These are phyloP conservation scores for Leptarthrus brevirostris DNA, from an alignment of 2,888 invertebrate genomes.

Conservation along the genomic window DNA sequence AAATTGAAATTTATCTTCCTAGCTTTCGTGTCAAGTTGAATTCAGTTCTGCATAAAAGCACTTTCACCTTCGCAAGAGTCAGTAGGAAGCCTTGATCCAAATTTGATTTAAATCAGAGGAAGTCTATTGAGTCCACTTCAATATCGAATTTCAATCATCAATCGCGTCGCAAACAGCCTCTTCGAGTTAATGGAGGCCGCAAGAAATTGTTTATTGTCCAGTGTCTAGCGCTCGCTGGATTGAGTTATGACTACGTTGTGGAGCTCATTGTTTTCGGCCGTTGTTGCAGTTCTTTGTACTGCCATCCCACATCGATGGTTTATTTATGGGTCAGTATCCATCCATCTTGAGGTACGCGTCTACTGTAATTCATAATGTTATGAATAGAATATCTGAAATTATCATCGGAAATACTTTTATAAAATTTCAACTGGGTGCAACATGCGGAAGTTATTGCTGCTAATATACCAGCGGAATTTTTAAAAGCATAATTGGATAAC, in stretches of 20 bases:
- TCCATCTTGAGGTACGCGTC: no score
- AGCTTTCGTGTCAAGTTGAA: background rate
- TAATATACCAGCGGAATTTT: no score
- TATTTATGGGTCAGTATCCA: conserved; percentile 30
- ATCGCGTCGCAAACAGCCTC: conserved; percentile 26
- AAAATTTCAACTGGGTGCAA: no score
- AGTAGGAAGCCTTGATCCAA: conserved; percentile 33
- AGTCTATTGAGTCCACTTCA: conserved; percentile 33
- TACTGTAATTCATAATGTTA: no score
- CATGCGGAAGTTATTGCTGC: no score
- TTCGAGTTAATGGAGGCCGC: conserved; percentile 3
- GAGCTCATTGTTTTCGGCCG: conserved; percentile 24
- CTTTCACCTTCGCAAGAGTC: conserved; percentile 40
- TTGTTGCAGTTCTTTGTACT: conserved; percentile 36
- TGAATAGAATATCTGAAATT: no score
- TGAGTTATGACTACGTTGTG: conserved; percentile 23
- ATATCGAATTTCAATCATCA: conserved; percentile 39
- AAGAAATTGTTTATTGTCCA: conserved; percentile 34
- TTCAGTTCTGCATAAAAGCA: conserved; percentile 2
- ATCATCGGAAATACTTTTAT: no score
- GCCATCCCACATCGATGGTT: conserved; percentile 17
- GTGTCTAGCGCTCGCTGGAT: conserved; percentile 5
- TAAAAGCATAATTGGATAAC: no score
- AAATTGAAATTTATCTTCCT: conserved; percentile 6
- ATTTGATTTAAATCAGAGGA: conserved; percentile 41